Base-by-base conservation (phyloP, 2,888 invertebrate species). In the Steinernema hermaphroditum region DNA sequence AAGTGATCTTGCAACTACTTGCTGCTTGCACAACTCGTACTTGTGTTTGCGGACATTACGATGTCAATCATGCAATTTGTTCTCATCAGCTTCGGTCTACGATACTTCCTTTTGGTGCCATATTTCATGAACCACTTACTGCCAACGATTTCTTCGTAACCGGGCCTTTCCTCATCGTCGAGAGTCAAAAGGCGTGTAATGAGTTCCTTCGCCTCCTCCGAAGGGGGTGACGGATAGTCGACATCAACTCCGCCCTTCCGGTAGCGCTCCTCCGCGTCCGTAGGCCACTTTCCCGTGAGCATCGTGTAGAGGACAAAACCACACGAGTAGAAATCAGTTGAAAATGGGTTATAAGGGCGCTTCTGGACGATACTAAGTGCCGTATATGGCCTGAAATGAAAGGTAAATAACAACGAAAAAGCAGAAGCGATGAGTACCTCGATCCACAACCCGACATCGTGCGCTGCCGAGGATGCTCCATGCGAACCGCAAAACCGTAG, bases 281-380 rank as follows among this genome's bases (percentile, higher is more conserved):
- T 9, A 12, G 83, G 82, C 82, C 82, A 82, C 44, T 78, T 79
- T 8, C 82, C 82, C 24, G 75, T 76, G 14, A 83, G 72, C 79
- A 82, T 80, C 9, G 82, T 80, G 74, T 75, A 82, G 22, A 83
- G 75, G 9, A 82, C 79, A n/a, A 83, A 74, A 8, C 83, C 83
- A 29, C 46, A 73, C 4, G 80, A 76, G 69, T 76, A 83, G 70
- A 75, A 83, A 68, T 83, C 83, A 29, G 81, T 75, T 2, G 80
- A 71, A 68, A 71, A 80, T 8, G 80, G 69, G 68, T 80, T 78
- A 72, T 83, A 83, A 6, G 82, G 77, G 37, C 73, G 43, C 12
- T 49, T 41, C 8, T 62, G 32, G 19, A 74, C 37, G 44, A 76
- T 37, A 37, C 73, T 57, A n/a, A 71, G 73, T 16, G 73, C 32